phyloP scores from a whole-genome alignment of 1,140 invertebrate species.

The Hormaphis cornu region DNA sequence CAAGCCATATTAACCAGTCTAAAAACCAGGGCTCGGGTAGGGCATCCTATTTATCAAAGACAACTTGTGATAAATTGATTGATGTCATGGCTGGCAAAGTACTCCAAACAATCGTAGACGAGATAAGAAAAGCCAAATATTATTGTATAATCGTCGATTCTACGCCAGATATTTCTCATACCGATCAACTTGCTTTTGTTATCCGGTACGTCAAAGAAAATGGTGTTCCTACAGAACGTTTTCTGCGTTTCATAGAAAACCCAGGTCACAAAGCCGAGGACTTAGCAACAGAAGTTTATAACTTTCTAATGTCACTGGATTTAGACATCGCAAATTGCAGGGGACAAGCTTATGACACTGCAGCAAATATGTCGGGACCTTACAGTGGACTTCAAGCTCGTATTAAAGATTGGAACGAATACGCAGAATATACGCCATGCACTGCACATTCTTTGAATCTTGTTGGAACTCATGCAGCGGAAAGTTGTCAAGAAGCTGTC shows the following conservation, averaged over 20 bases:
- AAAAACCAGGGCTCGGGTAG: slow-evolving; percentile 33
- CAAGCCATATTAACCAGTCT: slow-evolving; percentile 34
- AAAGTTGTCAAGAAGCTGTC: slow-evolving; percentile 37
- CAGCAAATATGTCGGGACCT: slow-evolving; percentile 39
- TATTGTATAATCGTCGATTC: slow-evolving; percentile 42
- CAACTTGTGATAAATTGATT: slow-evolving; percentile 35
- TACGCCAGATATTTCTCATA: slow-evolving; percentile 40
- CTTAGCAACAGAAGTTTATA: slow-evolving; percentile 24
- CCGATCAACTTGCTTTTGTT: slow-evolving; percentile 41
- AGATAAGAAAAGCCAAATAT: slow-evolving; percentile 43
- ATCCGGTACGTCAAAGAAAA: slow-evolving; percentile 38
- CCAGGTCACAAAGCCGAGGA: slow-evolving; percentile 25
- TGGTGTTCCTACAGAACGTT: slow-evolving; percentile 30
- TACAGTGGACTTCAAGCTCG: slow-evolving; percentile 39
- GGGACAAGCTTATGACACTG: slow-evolving; percentile 41
- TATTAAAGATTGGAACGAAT: slow-evolving; percentile 36
- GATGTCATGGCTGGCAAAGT: slow-evolving; percentile 35
- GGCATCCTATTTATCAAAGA: slow-evolving; percentile 35
- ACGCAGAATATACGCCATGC: slow-evolving; percentile 38
- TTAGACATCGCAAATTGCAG: slow-evolving; percentile 38
- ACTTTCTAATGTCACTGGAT: slow-evolving; percentile 20
- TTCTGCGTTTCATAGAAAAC: slow-evolving; percentile 29
- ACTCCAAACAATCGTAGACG: slow-evolving; percentile 34
- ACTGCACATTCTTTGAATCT: slow-evolving; percentile 41
- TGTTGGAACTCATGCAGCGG: slow-evolving; percentile 38